phyloP scores from a whole-genome alignment of 2,888 invertebrate genomes.

The Oscheius myriophilus region DNA sequence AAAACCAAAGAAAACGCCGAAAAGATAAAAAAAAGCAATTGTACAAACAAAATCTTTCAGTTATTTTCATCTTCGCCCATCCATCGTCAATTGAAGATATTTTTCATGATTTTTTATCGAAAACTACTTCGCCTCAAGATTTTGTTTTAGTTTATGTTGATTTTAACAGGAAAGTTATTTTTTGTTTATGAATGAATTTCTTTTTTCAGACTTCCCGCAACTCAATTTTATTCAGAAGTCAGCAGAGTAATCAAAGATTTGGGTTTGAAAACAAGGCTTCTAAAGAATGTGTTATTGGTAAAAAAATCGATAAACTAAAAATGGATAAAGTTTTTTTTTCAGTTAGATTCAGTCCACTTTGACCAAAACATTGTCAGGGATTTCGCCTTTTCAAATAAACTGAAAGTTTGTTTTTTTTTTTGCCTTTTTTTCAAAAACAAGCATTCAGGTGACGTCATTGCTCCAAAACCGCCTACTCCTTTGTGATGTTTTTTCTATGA shows the following conservation, averaged over 20 bases:
- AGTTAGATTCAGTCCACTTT: constrained; percentile 15
- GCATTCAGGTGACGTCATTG: constrained; percentile 12
- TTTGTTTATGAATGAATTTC: no score
- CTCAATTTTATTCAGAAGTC: constrained; percentile 20
- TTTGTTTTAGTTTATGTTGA: constrained; percentile 17
- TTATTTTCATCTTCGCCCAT: constrained; percentile 17
- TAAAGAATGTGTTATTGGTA: constrained; percentile 21
- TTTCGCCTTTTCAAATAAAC: constrained; percentile 11
- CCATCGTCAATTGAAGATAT: constrained; percentile 5
- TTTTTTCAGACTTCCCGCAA: constrained; percentile 2
- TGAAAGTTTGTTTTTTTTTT: constrained; percentile 5
- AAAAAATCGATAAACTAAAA: background rate
- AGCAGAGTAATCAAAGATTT: background rate
- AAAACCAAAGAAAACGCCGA: no score
- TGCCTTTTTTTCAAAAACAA: background rate
- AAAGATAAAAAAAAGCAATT: no score
- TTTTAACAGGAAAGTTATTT: constrained; percentile 7
- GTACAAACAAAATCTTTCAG: constrained; percentile 1
- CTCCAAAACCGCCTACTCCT: constrained; percentile 12
- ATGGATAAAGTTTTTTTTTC: constrained; percentile 7
- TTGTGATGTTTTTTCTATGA: constrained; percentile 10
- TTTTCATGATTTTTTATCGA: constrained; percentile 2
- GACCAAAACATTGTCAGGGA: constrained; percentile 15
- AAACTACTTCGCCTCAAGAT: constrained; percentile 3
- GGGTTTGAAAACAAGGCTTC: constrained; percentile 2